phyloP scores from a whole-genome alignment of 2,888 invertebrate species.

The Melanchra persicariae region DNA sequence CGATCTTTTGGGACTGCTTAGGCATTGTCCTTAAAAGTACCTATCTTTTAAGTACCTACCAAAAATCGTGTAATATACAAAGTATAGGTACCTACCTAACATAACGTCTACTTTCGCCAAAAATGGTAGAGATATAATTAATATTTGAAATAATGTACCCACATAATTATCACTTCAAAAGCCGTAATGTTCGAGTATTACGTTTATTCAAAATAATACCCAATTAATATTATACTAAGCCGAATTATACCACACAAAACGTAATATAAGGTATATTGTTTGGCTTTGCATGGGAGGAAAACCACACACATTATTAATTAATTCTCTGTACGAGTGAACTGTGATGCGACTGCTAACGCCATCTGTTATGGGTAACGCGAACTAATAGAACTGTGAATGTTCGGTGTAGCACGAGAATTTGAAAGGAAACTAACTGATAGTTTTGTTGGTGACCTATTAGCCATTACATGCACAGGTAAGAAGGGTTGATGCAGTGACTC shows the following conservation, averaged over 20 bases:
- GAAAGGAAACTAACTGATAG: background rate
- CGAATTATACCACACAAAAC: background rate
- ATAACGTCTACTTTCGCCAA: background rate
- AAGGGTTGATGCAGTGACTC: no score
- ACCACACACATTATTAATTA: slow-evolving; percentile 36
- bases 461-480: no score
- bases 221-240: background rate
- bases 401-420: background rate
- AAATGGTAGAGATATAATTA: background rate
- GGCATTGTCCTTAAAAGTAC: no score
- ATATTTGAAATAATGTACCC: background rate
- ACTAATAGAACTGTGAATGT: background rate
- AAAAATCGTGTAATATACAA: no score
- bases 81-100: background rate
- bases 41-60: no score
- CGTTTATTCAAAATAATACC: background rate
- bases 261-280: slow-evolving; percentile 8
- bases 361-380: slow-evolving; percentile 40
- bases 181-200: background rate
- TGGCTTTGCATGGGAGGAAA: slow-evolving; percentile 5
- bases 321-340: background rate
- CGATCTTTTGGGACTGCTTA: no score
- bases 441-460: background rate
- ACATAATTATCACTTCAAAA: background rate
- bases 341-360: slow-evolving; percentile 27